Percentiles rank a stretch among this genome's conserved stretches.
These are phyloP conservation scores for Numida meleagris DNA, from an alignment of 2,113 vertebrate species.

Conservation along the genomic window DNA sequence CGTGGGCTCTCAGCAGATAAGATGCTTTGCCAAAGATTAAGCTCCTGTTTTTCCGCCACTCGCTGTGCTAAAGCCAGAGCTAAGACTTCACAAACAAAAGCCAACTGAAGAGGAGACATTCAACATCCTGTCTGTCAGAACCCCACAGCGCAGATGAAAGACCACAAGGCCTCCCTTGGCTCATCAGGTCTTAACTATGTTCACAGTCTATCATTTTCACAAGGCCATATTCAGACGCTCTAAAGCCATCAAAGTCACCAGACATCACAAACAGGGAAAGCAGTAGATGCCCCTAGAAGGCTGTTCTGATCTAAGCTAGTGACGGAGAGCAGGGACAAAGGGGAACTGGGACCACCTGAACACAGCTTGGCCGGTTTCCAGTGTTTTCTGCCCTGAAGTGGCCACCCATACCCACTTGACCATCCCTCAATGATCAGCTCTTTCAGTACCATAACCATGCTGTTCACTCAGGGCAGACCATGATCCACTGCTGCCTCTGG, in stretches of 20 bases:
- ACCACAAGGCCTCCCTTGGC: background rate
- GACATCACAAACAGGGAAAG: background rate
- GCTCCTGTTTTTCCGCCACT: background rate
- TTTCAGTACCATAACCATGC: background rate
- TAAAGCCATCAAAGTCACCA: background rate
- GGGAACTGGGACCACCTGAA: background rate
- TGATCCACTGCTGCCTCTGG: background rate
- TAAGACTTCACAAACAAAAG: background rate
- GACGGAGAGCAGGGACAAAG: background rate
- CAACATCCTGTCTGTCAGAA: background rate
- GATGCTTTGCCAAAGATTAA: background rate
- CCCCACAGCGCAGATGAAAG: background rate
- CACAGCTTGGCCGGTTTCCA: background rate
- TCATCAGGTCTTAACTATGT: background rate
- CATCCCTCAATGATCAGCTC: background rate
- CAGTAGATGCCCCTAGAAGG: background rate
- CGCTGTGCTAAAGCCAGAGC: background rate
- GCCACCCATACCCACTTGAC: background rate
- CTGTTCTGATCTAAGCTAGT: background rate
- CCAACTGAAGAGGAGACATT: background rate
- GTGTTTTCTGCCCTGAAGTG: background rate
- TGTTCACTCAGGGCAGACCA: background rate
- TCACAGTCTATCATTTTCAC: background rate
- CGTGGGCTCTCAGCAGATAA: background rate
- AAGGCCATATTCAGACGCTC: background rate